Conservation (phyloP, 2,888 invertebrate genomes). For the Amphimallon solstitiale region DNA sequence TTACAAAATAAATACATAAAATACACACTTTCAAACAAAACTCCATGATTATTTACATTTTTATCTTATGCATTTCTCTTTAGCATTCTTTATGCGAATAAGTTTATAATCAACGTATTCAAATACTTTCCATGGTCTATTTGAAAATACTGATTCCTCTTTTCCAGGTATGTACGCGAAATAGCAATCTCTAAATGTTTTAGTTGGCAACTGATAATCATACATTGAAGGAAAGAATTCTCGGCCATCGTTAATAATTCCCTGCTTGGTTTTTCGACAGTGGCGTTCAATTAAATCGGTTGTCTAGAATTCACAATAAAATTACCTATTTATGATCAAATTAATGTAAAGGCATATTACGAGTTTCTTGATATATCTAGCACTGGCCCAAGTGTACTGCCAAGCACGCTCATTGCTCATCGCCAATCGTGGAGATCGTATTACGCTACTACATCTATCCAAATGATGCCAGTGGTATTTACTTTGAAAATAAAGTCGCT, state of each 20-base stretch:
- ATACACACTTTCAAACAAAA: not conserved
- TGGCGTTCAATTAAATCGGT: slow-evolving; percentile 42
- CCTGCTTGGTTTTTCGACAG: slow-evolving; percentile 52
- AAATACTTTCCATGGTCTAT: slow-evolving; percentile 47
- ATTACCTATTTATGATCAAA: not conserved
- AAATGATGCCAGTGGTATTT: slow-evolving; percentile 50
- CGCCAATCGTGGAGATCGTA: slow-evolving; percentile 40
- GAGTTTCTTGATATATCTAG: slow-evolving; percentile 45
- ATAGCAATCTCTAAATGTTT: slow-evolving; percentile 55
- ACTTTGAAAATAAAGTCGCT: not conserved
- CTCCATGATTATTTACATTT: not conserved
- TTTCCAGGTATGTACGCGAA: slow-evolving; percentile 58
- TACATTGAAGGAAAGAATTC: slow-evolving; percentile 57
- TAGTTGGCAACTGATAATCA: slow-evolving; percentile 56
- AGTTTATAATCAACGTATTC: slow-evolving; percentile 39
- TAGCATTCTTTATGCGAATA: slow-evolving; percentile 27
- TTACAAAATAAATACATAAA: not conserved
- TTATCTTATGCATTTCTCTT: slow-evolving; percentile 7
- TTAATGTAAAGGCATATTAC: slow-evolving; percentile 35
- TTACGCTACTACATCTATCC: slow-evolving; percentile 45
- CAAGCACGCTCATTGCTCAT: slow-evolving; percentile 42
- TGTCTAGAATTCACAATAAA: slow-evolving; percentile 40
- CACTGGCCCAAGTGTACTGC: slow-evolving; percentile 53
- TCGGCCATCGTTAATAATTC: slow-evolving; percentile 53
- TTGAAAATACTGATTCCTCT: slow-evolving; percentile 51